These are phyloP conservation scores for Channa striata DNA, from an alignment of 2,797 vertebrate genomes.

Conservation along the genomic window DNA sequence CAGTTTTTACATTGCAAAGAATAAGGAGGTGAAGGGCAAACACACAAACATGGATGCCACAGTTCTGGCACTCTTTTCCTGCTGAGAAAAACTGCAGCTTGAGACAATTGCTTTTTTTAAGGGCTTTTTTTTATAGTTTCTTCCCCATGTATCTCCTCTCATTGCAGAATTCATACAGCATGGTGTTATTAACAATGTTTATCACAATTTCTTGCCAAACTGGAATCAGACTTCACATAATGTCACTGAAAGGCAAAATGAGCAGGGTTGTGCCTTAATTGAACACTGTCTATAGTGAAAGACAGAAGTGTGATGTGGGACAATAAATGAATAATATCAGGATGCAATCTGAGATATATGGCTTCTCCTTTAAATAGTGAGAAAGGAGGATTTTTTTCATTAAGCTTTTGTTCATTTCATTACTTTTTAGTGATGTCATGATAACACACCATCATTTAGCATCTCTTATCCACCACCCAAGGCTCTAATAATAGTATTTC, in stretches of 20 bases:
- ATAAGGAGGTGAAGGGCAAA: neutral
- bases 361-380: too few relatives aligned
- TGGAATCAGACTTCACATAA: neutral
- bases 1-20: neutral
- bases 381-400: too few relatives aligned
- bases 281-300: constrained; percentile 10
- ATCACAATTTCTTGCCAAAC: neutral
- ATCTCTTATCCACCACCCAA: too few relatives aligned
- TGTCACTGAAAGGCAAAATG: neutral
- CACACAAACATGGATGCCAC: neutral
- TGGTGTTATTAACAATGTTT: neutral
- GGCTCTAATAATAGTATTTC: too few relatives aligned
- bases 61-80: neutral
- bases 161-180: neutral
- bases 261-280: constrained; percentile 4
- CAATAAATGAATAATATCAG: constrained; percentile 12
- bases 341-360: neutral
- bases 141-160: neutral
- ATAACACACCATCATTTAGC: too few relatives aligned
- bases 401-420: too few relatives aligned
- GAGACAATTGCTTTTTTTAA: neutral
- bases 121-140: neutral
- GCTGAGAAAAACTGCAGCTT: neutral
- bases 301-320: neutral
- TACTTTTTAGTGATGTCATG: too few relatives aligned